These are phyloP conservation scores for Pygoscelis antarcticus DNA, from an alignment of 2,113 vertebrate genomes.

Conservation along the genomic window DNA sequence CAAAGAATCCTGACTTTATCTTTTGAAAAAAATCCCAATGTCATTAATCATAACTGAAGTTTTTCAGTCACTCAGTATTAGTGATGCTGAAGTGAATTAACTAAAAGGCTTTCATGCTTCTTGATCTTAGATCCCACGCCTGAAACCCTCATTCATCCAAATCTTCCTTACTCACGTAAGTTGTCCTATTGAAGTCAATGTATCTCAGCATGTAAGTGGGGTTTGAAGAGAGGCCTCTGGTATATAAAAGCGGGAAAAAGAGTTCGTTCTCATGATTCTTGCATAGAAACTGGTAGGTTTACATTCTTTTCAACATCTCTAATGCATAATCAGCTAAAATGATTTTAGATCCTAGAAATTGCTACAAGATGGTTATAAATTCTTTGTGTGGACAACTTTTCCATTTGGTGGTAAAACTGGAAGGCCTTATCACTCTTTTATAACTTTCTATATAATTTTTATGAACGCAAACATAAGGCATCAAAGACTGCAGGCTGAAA, in stretches of 20 bases:
- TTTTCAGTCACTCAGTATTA: slow-evolving; percentile 44
- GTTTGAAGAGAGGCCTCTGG: slow-evolving; percentile 12
- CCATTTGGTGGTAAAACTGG: slow-evolving; percentile 75
- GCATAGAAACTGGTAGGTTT: slow-evolving; percentile 61
- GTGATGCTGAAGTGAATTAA: slow-evolving; percentile 50
- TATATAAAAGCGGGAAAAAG: background rate
- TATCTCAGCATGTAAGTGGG: slow-evolving; percentile 12
- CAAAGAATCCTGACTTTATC: background rate
- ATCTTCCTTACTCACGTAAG: background rate
- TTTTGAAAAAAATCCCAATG: background rate
- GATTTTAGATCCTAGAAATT: slow-evolving; percentile 67
- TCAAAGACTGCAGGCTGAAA: slow-evolving; percentile 71
- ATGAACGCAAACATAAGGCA: slow-evolving; percentile 73
- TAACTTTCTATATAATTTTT: slow-evolving; percentile 79
- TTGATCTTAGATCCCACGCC: slow-evolving; percentile 42
- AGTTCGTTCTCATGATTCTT: slow-evolving; percentile 32
- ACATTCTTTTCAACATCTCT: slow-evolving; percentile 60
- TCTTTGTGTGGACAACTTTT: slow-evolving; percentile 74
- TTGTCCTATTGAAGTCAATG: slow-evolving; percentile 35
- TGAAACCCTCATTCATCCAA: slow-evolving; percentile 30
- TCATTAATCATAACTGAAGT: slow-evolving; percentile 47
- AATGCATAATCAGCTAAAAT: slow-evolving; percentile 67
- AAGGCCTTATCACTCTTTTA: slow-evolving; percentile 76
- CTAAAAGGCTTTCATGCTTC: slow-evolving; percentile 56
- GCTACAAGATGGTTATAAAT: slow-evolving; percentile 79